Base-by-base conservation (phyloP, 2,797 vertebrate genomes). In the Poecilia picta region DNA sequence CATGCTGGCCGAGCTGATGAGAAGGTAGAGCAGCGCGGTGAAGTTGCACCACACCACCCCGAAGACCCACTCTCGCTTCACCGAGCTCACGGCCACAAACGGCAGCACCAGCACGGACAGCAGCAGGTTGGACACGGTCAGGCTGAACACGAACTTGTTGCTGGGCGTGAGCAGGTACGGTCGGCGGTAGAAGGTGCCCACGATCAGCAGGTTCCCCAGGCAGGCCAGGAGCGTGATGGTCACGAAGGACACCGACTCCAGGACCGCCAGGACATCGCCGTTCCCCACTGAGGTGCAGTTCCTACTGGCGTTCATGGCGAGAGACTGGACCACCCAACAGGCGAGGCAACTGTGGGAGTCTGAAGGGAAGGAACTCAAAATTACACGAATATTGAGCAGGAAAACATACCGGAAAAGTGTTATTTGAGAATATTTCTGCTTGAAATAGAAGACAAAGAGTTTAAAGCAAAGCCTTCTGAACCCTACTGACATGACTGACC, bases 41-140 rank as follows among this genome's bases (percentile, higher is more conserved):
- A 99, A 98, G 94, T 99, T 98, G 95, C 98, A 99, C 98, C 98
- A 99, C 84, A 99, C 98, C 8, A 99, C 98, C 0, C 98, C 98
- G 0, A 99, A 99, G 89, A 98, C 95, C 98, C 98, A 99, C 93
- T 97, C 97, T 77, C 96, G 94, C 85, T 94, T 95, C 8, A 96
- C 96, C 1, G 97, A 97, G 93, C 98, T 99, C 28, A 97, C 97
- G 4, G 96, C 97, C 79, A 99, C 98, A 0, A 99, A 99, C 0
- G 98, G 98, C 74, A 99, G 95, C 83, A 98, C 98, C 90, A 99
- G 91, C 73, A 97, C 89, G 0, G 98, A 98, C 46, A 99, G 95
- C 2, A 99, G 94, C 80, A 99, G 94, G 94, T 99, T 99, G 91
- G 98, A 99, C 57, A 97, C 94, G 0, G 98, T 99, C 91, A 99